Percentiles rank a stretch among this genome's conserved stretches.
Conservation (phyloP, 2,113 vertebrate species). For the Noturus placidus region DNA sequence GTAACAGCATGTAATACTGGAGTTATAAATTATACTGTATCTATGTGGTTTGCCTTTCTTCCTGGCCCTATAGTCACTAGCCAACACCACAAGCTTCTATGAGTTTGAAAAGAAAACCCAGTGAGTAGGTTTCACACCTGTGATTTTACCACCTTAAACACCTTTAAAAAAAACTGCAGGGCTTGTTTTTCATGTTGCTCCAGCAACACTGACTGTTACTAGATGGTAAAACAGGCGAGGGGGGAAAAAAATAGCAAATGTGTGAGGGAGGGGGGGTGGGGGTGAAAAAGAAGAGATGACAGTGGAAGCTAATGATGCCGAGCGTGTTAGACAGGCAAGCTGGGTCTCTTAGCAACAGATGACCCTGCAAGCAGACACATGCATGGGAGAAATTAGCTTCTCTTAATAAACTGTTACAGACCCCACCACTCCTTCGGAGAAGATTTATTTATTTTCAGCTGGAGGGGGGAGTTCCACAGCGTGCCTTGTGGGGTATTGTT, state of each 20-base stretch:
- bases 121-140: neutral
- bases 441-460: slow-evolving; percentile 52
- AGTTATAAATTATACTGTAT: neutral
- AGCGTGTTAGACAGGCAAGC: slow-evolving; percentile 70
- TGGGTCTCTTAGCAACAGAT: slow-evolving; percentile 74
- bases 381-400: slow-evolving; percentile 67
- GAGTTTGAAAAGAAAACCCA: neutral
- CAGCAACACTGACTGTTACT: slow-evolving; percentile 53
- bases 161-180: slow-evolving; percentile 8
- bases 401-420: slow-evolving; percentile 64
- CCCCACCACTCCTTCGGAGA: neutral
- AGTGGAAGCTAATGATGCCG: slow-evolving; percentile 67
- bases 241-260: slow-evolving; percentile 29
- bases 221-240: slow-evolving; percentile 38
- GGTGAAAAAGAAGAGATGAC: slow-evolving; percentile 14
- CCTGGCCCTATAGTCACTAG: neutral
- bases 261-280: neutral
- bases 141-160: slow-evolving; percentile 9
- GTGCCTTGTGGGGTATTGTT: neutral
- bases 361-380: slow-evolving; percentile 66
- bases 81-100: neutral
- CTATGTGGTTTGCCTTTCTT: neutral
- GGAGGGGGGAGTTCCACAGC: neutral
- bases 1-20: slow-evolving; percentile 31
- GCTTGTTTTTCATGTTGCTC: slow-evolving; percentile 8